Base-by-base conservation (phyloP, 2,113 vertebrate species). In the Oplegnathus fasciatus region DNA sequence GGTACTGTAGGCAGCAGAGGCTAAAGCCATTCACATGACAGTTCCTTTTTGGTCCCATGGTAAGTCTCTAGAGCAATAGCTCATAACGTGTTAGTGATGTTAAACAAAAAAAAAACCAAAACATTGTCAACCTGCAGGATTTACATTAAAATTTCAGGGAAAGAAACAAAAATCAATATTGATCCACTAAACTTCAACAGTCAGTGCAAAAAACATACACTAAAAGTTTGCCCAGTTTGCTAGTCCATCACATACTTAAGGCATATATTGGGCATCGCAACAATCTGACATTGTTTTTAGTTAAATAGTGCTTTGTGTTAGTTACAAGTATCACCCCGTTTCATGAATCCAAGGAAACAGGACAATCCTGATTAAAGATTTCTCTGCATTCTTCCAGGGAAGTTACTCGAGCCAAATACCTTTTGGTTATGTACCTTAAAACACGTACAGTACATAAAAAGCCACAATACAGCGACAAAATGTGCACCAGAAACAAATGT, bases 21-120 rank as follows among this genome's bases (percentile, higher is more conserved):
- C 58, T 81, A 65, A 88, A 83, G 75, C 75, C 70, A 65, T 71
- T 86, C 86, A 64, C 60, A 68, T 77, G 73, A 75, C 68, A 55
- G 37, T 65, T 77, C 22, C 48, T 75, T 82, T 76, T 91, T 94
- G 93, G 91, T 93, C 91, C 91, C 83, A 62, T 37, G 61, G 55
- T 73, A 84, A 85, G 52, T 82, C 84, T 69, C 32, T n/a, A 50
- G 48, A 87, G 80, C 68, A 28, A 58, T 1, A 68, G 61, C 55
- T 80, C 32, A 32, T n/a, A 55, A 66, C 4, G 64, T 64, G 18
- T 64, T 40, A 66, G 42, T 3, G 13, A 40, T 58, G 57, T 28
- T 37, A 32, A 73, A 50, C 71, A 9, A 32, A 61, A 89, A 46
- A 14, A 78, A 32, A 73, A 50, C 71, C 11, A 32, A 61, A 89